Evolutionary conservation across 2,797 vertebrate species (phyloP).

Genomic region (Lepidocolaptes lacrymiger): DNA sequence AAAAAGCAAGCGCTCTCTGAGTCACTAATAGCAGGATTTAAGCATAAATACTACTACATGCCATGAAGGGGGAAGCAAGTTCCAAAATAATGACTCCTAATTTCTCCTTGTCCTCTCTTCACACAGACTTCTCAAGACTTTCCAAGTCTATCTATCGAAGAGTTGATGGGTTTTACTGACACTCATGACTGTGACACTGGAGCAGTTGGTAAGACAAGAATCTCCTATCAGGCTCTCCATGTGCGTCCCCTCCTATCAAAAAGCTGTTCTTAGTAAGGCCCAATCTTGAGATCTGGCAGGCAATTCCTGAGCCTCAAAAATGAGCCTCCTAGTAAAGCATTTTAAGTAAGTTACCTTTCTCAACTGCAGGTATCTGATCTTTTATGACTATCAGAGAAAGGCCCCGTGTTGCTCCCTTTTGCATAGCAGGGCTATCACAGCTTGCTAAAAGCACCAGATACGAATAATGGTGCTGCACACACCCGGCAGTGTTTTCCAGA

Average conservation of each 20-base stretch:
- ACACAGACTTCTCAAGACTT: neutral
- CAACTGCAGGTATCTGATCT: neutral
- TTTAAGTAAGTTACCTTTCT: neutral
- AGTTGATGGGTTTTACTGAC: neutral
- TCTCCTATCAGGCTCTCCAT: neutral
- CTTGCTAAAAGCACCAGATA: neutral
- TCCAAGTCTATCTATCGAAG: neutral
- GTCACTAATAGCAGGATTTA: neutral
- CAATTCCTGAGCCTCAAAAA: neutral
- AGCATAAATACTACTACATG: neutral
- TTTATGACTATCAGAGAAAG: neutral
- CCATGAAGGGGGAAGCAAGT: neutral
- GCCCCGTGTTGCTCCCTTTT: neutral
- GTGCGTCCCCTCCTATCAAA: neutral
- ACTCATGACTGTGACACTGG: neutral
- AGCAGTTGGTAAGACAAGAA: neutral
- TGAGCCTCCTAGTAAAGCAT: neutral
- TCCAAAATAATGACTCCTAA: neutral
- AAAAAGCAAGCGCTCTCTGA: neutral
- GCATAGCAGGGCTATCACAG: neutral
- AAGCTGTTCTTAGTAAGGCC: neutral
- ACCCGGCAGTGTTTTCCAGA: fast-evolving
- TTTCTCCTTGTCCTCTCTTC: neutral
- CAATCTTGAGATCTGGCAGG: neutral
- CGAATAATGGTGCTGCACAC: neutral